Base-by-base conservation (phyloP, 1,140 invertebrate genomes). In the Camponotus floridanus region DNA sequence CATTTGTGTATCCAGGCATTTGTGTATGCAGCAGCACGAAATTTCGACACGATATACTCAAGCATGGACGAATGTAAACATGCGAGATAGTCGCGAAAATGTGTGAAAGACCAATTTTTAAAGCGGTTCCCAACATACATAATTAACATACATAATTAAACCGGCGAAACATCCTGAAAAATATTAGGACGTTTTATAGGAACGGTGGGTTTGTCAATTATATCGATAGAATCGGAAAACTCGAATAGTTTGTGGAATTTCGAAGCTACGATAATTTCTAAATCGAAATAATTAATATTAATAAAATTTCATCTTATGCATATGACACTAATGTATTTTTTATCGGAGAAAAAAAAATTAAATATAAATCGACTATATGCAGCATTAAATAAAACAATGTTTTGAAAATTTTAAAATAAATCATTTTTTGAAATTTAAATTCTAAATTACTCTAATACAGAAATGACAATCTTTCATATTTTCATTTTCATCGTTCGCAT, bases 51-150 rank as follows among this genome's bases (percentile, higher is more conserved):
- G 59, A 8, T 55, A 36, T 79, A 79, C 21, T 15, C 42, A 67
- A 51, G 33, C 48, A 39, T 48, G 51, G 18, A 11, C 65, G 26
- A 61, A 33, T 70, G 62, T 36, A 85, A 71, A 59, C 86, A 33
- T 45, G 1, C 67, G 33, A 61, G 45, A 18, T 21, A 62, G 70
- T 61, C 57, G 59, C 57, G 21, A 78, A 26, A 88, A 76, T 83
- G 62, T 74, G 48, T 48, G 67, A 88, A 51, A 76, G 48, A 57
- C 62, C n/a, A 45, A 42, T 81, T 87, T 68, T 70, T 57, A 51
- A 18, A 67, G 13, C 36, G 26, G 33, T 8, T 55, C 31, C 31
- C 45, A 57, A 31, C 4, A 21, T 21, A 6, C 21, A 48, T 70
- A 65, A 78, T 65, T 64, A 64, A 64, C 4, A 21, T 21, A 6